Evolutionary conservation across 1,140 invertebrate species (phyloP), one percentile per base, ranked within the genome.

Genomic region (Hydropsyche tenuis): DNA sequence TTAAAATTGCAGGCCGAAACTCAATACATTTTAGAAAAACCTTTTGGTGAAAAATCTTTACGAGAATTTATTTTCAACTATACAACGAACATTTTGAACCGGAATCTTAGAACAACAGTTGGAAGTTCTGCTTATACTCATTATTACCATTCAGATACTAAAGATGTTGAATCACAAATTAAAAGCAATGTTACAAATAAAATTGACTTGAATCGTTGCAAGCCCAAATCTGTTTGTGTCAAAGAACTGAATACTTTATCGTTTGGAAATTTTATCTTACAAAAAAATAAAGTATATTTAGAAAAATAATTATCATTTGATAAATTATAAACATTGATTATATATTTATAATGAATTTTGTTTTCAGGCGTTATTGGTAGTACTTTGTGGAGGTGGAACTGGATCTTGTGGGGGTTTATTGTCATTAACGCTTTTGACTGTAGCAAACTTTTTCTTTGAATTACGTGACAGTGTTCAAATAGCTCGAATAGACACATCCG

Each of bases 401-500:
- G 76, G 76, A 1, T 30, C 71, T 5, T 86, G 88, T 20, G 88
- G 90, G 75, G 87, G 89, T 69, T 90, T 89, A 75, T 84, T 92
- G 51, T 86, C 87, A 37, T 84, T 91, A 16, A 89, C 92, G n/a
- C 82, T 81, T 65, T 27, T 74, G 62, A 79, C 46, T n/a, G 82
- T 79, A 14, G 74, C 79, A 68, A 80, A 80, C n/a, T 69, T 80
- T 75, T 77, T 85, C 74, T n/a, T 25, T 6, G 75, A 79, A 16
- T 79, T 80, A 76, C 81, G 81, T n/a, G 75, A 81, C 71, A 75
- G 53, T 23, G 75, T 76, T 62, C 77, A 82, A 51, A 90, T 94
- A 79, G 87, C 87, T 12, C 87, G 92, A 53, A 87, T 95, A n/a
- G 92, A 95, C 83, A 92, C 90, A 14, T 90, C 93, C 78, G 86